Evolutionary conservation across 1,140 invertebrate species (phyloP).

Genomic region (Drosophila virilis): DNA sequence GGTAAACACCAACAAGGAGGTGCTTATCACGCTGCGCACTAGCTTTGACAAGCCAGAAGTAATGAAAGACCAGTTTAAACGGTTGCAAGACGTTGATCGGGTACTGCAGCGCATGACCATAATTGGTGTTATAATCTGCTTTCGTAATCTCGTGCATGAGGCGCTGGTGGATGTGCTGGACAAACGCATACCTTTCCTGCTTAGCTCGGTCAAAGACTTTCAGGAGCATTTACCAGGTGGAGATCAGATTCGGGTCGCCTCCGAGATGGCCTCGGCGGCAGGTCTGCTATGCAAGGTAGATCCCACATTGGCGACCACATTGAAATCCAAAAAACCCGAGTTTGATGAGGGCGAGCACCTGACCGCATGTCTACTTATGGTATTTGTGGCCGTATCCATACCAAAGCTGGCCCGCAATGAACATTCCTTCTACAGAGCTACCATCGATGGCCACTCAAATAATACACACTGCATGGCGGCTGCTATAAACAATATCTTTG

Average conservation of each 20-base stretch:
- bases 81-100: conserved; percentile 95
- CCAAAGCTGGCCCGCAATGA: conserved; percentile 97
- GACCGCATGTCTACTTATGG: conserved; percentile 97
- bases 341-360: conserved; percentile 95
- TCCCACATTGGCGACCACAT: conserved; percentile 94
- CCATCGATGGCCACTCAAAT: conserved; percentile 97
- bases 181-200: conserved; percentile 97
- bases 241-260: conserved; percentile 96
- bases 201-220: conserved; percentile 97
- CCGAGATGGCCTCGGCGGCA: conserved; percentile 98
- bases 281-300: conserved; percentile 97
- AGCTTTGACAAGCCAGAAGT: conserved; percentile 98
- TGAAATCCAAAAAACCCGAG: conserved; percentile 94
- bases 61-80: conserved; percentile 99
- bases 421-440: conserved; percentile 94
- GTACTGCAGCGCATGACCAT: conserved; percentile 98
- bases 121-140: conserved; percentile 98
- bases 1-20: conserved; percentile 96
- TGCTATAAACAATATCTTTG: conserved; percentile 98
- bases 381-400: conserved; percentile 99
- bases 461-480: conserved; percentile 99
- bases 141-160: conserved; percentile 96
- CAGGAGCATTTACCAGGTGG: conserved; percentile 95
- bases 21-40: conserved; percentile 94
- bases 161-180: conserved; percentile 97